Evolutionary conservation across 2,888 invertebrate genomes (phyloP), one percentile per base, ranked within the genome.

Genomic region (Himalopsyche kuldschensis): DNA sequence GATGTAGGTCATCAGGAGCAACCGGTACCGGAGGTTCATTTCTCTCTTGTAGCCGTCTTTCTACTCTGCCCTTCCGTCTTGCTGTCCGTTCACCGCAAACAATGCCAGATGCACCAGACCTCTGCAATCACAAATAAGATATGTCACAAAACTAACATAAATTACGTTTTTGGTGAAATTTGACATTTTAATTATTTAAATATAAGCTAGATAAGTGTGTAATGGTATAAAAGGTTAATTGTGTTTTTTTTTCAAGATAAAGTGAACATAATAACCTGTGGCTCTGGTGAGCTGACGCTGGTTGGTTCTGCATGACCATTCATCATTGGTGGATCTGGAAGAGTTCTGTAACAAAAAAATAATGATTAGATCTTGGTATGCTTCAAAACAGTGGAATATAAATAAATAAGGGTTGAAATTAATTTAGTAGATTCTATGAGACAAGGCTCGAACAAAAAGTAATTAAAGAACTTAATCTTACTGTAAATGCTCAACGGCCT

Each of bases 41-140:
- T 89, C 97, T 92, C 89, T 97, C 97, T 87, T 96, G 95, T 11
- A 97, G 91, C 87, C 97, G 96, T 81, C 96, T 95, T 87, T 97
- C 97, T 0, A 97, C 97, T 24, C 97, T 93, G 88, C 95, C 95
- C 88, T 96, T 96, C 69, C 97, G 93, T 46, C 97, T 93, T 85
- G 96, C 96, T 87, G 95, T 96, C 4, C 96, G 93, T 87, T 97
- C 97, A 27, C 90, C 93, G 32, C 89, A 86, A 4, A 85, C 83
- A 27, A 85, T 83, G 1, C 83, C 82, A 3, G 81, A 30, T 32
- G 85, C 47, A 5, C 83, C 79, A 15, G 85, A 55, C 24, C 84
- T 79, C 85, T 85, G 79, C 11, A 85, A 81, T 20, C 30, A 81
- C 77, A 77, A 27, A n/a, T 77, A 41, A 4, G 0, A 31, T 20